phyloP scores from a whole-genome alignment of 2,888 invertebrate species.

The Amiota mariae region DNA sequence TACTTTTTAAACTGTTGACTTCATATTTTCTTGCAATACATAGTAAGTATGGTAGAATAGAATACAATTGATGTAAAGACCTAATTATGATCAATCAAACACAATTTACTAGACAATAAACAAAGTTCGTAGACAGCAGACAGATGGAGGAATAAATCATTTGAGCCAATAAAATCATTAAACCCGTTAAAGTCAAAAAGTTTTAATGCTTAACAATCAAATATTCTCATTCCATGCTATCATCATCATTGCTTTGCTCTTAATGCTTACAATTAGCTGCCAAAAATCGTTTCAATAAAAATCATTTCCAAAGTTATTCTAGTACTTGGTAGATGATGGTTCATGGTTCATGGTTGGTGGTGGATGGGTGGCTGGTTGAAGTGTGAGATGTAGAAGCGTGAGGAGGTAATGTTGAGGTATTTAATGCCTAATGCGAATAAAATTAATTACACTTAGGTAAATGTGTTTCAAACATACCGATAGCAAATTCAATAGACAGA shows the following conservation, averaged over 20 bases:
- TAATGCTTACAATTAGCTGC: slow-evolving; percentile 23
- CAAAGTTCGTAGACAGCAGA: too few species aligned
- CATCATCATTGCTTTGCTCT: not conserved
- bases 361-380: too few species aligned
- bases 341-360: too few species aligned
- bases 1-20: too few species aligned
- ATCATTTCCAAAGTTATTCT: slow-evolving; percentile 7
- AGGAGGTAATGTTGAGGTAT: not conserved
- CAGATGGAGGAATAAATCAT: not conserved
- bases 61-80: too few species aligned
- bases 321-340: not conserved
- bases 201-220: not conserved
- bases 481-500: not conserved
- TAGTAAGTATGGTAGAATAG: too few species aligned
- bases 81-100: too few species aligned
- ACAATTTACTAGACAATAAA: too few species aligned
- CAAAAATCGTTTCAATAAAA: slow-evolving; percentile 8
- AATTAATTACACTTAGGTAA: slow-evolving; percentile 17
- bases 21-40: too few species aligned
- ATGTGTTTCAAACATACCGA: not conserved
- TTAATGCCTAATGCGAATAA: slow-evolving; percentile 6
- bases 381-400: not conserved
- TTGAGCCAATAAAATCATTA: slow-evolving; percentile 8
- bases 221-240: not conserved
- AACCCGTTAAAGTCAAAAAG: not conserved